A percentile compares a stretch with the other conserved stretches of the same genome.
phyloP scores from a whole-genome alignment of 2,888 invertebrate species.

The Drosophila paucipuncta region DNA sequence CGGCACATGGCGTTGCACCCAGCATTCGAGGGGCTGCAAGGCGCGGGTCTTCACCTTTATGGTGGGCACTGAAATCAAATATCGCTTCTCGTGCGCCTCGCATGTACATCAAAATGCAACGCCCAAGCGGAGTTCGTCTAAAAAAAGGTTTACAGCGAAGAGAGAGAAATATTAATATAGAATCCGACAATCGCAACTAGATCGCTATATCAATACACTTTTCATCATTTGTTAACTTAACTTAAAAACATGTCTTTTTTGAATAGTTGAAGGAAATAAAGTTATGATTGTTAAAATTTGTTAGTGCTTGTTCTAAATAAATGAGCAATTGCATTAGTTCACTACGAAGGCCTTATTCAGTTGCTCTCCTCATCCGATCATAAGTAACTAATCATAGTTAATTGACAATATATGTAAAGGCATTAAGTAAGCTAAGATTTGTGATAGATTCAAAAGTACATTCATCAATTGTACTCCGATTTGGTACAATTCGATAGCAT shows the following conservation, averaged over 20 bases:
- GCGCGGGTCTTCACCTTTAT: conserved; percentile 57
- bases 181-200: not conserved
- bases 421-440: conserved; percentile 1
- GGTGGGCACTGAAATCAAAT: conserved; percentile 65
- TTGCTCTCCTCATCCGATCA: not conserved
- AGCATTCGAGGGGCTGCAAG: conserved; percentile 66
- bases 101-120: conserved; percentile 52
- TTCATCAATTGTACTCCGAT: conserved; percentile 15
- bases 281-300: not conserved
- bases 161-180: not conserved
- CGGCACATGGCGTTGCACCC: conserved; percentile 64
- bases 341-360: not conserved
- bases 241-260: conserved; percentile 23
- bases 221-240: conserved; percentile 6
- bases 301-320: not conserved
- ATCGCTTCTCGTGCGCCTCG: conserved; percentile 63
- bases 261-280: not conserved
- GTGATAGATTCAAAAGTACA: not conserved
- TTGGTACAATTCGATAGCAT: conserved; percentile 18
- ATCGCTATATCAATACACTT: not conserved
- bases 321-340: not conserved
- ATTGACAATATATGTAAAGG: conserved; percentile 12
- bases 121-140: not conserved
- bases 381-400: not conserved
- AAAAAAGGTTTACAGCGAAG: conserved; percentile 5